A percentile compares a stretch with the other conserved stretches of the same genome.
Evolutionary conservation across 2,888 invertebrate species (phyloP).

Genomic region (Epicampocera succincta): DNA sequence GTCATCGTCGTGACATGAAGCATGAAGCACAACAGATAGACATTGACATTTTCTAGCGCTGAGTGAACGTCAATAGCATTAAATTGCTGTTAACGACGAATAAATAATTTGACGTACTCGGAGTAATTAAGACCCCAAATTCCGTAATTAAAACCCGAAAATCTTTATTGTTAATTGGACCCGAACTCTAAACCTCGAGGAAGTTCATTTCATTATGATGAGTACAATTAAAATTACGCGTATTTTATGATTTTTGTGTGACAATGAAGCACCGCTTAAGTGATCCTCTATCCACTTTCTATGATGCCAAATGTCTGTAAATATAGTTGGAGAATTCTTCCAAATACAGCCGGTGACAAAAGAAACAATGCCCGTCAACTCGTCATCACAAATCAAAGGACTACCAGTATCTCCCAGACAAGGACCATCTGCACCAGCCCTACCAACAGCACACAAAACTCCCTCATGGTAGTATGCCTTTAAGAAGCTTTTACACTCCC

Average conservation of each 20-base stretch:
- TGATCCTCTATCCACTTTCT: constrained; percentile 48
- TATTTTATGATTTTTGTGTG: background rate
- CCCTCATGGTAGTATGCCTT: constrained; percentile 41
- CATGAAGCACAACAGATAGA: too few relatives aligned
- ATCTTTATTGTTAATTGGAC: too few relatives aligned
- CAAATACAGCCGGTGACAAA: constrained; percentile 70
- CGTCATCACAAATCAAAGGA: constrained; percentile 70
- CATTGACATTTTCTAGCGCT: too few relatives aligned
- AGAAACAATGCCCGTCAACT: constrained; percentile 71
- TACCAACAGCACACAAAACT: constrained; percentile 61
- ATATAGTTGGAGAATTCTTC: constrained; percentile 64
- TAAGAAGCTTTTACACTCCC: constrained; percentile 45
- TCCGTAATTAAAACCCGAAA: too few relatives aligned
- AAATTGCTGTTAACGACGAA: too few relatives aligned
- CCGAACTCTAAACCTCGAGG: too few relatives aligned
- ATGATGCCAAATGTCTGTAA: constrained; percentile 67
- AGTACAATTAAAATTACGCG: background rate
- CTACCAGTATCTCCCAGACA: constrained; percentile 73
- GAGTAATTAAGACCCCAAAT: too few relatives aligned
- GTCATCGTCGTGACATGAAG: too few relatives aligned
- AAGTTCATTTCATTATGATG: too few relatives aligned
- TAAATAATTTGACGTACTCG: too few relatives aligned
- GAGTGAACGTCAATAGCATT: too few relatives aligned
- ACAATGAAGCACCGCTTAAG: constrained; percentile 24
- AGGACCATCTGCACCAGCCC: constrained; percentile 55